Evolutionary conservation across 2,888 invertebrate species (phyloP), one percentile per base, ranked within the genome.

Genomic region (Salticus scenicus): DNA sequence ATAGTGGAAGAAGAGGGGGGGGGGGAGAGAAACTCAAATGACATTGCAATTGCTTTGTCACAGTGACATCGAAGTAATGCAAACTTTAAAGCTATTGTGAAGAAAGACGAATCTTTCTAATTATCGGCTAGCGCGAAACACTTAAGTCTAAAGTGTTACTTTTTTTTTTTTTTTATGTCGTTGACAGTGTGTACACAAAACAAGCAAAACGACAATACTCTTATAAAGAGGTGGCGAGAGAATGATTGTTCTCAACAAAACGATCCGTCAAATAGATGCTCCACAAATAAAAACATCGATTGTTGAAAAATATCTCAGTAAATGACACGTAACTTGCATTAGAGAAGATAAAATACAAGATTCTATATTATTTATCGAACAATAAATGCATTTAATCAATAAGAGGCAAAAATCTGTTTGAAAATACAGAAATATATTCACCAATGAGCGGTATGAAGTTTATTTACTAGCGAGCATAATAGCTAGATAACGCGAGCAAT

Each of bases 271-370:
- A 24, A 57, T n/a, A 57, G 57, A 24, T 57, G 57, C 57, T 57
- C 20, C 24, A 57, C 24, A 5, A 57, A 57, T 57, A 57, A 57
- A 57, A 57, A 17, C 24, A 24, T 57, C 57, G 57, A 57, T 57
- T 24, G 57, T 57, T n/a, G 57, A 57, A 57, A 24, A 57, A 57
- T n/a, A n/a, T 47, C 47, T 47, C 47, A 47, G 17, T 17, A 47
- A 17, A 17, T 47, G 47, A 47, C 47, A 47, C 17, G 17, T 17
- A 12, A 47, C 47, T 47, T 47, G 47, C 47, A 12, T 8, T 8
- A 37, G 12, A 12, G 12, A 8, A 37, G n/a, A 47, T 17, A 47
- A 17, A 47, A 4, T 47, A 37, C 37, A 37, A 37, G 37, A 4
- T 4, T 37, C 4, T 10, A 37, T 10, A 10, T 37, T 7, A 37